Evolutionary conservation across 2,888 invertebrate species (phyloP), one percentile per base, ranked within the genome.

Genomic region (Drosophila maculinotata): DNA sequence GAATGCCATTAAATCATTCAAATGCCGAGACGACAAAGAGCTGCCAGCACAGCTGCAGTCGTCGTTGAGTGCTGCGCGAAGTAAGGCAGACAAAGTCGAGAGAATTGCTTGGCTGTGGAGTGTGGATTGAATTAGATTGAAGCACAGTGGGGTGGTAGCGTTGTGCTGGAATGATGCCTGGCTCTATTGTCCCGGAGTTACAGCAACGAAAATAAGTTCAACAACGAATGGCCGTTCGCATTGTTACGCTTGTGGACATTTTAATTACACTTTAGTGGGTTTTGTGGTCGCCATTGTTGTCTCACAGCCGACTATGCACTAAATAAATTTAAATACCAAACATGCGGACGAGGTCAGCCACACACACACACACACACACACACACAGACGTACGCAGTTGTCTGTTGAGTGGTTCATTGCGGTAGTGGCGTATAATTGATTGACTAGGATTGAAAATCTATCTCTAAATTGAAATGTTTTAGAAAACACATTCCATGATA

Each of bases 231-330:
- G 41, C 12, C 35, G 30, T 45, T 47, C 54, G 56, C 65, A 70
- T 68, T 64, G 73, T 70, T 78, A 67, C 51, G 54, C 58, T 65
- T 69, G 74, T 65, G 71, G 79, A 72, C 58, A 74, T 81, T 76
- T 76, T 81, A 80, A 79, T 80, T 81, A 81, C 76, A 60, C 76
- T 74, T 74, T 79, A 66, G 76, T 68, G 79, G 79, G 56, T 76
- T 71, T 67, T 74, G 66, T 64, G 74, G 74, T 58, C 71, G 51
- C 67, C 62, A 69, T 76, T 74, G 81, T 76, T 67, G 58, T 62
- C 70, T 64, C 57, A 30, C 52, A 39, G 69, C 20, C 41, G 48
- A 62, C 73, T 71, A 44, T 62, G 74, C 69, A 74, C 69, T 68
- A 65, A 81, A 81, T 68, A 79, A 74, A 73, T 77, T 73, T 64